Evolutionary conservation across 1,140 invertebrate species (phyloP).

Genomic region (Steinernema khuongi): DNA sequence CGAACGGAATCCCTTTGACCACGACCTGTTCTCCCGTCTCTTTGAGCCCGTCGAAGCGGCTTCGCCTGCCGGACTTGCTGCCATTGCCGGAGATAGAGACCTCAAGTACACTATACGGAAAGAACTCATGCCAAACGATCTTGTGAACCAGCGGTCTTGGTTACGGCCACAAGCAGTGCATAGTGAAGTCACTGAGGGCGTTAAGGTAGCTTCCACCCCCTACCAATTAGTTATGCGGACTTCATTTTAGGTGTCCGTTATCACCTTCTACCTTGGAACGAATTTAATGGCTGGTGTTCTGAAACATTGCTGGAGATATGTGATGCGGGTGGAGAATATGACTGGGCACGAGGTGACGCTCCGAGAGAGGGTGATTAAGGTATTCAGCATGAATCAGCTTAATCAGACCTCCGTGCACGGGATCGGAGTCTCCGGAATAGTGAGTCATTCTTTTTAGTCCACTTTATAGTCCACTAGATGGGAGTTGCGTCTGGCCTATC

Average conservation of each 20-base stretch:
- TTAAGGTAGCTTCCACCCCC: too few species aligned
- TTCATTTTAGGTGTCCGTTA: constrained; percentile 33
- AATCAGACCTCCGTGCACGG: constrained; percentile 36
- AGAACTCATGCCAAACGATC: constrained; percentile 28
- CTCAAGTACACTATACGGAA: constrained; percentile 27
- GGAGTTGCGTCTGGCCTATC: too few species aligned
- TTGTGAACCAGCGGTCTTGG: constrained; percentile 36
- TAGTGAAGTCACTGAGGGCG: constrained; percentile 36
- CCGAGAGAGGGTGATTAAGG: constrained; percentile 39
- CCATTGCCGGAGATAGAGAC: background rate
- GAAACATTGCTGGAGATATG: constrained; percentile 44
- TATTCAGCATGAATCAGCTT: constrained; percentile 46
- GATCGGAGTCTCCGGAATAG: constrained; percentile 32
- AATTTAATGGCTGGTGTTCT: constrained; percentile 35
- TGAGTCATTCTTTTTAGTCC: constrained; percentile 13
- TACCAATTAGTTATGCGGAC: too few species aligned
- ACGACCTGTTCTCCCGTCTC: constrained; percentile 41
- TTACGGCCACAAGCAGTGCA: constrained; percentile 39
- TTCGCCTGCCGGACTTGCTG: background rate
- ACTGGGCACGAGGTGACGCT: constrained; percentile 31
- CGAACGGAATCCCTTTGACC: constrained; percentile 35
- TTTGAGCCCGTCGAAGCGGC: constrained; percentile 31
- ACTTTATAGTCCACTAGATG: too few species aligned
- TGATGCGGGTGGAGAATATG: constrained; percentile 41
- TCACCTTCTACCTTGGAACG: constrained; percentile 44